phyloP scores from a whole-genome alignment of 2,888 invertebrate genomes.

The Erebia aethiops region DNA sequence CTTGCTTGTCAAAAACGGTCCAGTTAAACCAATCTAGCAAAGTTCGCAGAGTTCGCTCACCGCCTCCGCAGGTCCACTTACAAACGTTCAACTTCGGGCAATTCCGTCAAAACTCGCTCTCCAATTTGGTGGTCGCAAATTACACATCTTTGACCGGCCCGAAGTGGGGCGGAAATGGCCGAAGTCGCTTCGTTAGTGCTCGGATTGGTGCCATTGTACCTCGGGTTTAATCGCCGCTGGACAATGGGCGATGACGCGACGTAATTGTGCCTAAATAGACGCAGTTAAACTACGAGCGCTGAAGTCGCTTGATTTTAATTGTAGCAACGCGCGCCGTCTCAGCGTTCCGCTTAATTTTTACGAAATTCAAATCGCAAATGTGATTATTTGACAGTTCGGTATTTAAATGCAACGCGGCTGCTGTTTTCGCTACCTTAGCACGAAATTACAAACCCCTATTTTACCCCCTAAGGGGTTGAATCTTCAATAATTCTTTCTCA shows the following conservation, averaged over 20 bases:
- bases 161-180: slow-evolving; percentile 72
- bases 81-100: slow-evolving; percentile 53
- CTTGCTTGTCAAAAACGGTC: slow-evolving; percentile 38
- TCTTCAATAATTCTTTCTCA: too few species aligned
- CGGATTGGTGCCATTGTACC: slow-evolving; percentile 75
- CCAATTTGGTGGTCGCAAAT: slow-evolving; percentile 70
- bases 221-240: slow-evolving; percentile 68
- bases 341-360: slow-evolving; percentile 25
- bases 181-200: slow-evolving; percentile 79
- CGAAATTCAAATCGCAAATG: slow-evolving; percentile 17
- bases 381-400: slow-evolving; percentile 7
- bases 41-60: slow-evolving; percentile 36
- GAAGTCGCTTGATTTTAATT: slow-evolving; percentile 66
- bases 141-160: slow-evolving; percentile 73
- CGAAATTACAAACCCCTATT: too few species aligned
- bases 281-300: slow-evolving; percentile 56
- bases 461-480: too few species aligned
- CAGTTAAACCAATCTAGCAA: slow-evolving; percentile 40
- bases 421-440: background rate
- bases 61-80: slow-evolving; percentile 55
- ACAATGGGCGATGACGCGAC: slow-evolving; percentile 76
- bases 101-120: slow-evolving; percentile 65
- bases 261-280: slow-evolving; percentile 79
- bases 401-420: background rate
- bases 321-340: slow-evolving; percentile 41